phyloP scores from a whole-genome alignment of 2,888 invertebrate species.

The Erebia ligea region DNA sequence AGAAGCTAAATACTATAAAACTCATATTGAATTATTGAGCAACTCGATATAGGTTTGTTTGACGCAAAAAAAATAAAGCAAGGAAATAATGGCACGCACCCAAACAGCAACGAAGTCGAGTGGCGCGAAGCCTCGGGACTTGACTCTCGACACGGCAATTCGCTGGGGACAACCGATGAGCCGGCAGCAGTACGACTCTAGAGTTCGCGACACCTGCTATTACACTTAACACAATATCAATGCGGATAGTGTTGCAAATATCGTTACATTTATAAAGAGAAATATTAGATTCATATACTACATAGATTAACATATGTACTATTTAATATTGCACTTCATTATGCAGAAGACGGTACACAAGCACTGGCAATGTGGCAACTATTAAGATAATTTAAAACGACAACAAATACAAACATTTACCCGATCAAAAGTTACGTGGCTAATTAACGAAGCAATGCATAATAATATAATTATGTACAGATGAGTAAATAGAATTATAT shows the following conservation, averaged over 20 bases:
- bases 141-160: conserved; percentile 41
- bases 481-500: neutral
- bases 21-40: conserved; percentile 33
- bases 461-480: neutral
- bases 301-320: neutral
- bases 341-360: conserved; percentile 5
- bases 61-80: conserved; percentile 52
- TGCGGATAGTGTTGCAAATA: neutral
- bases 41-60: conserved; percentile 44
- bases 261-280: neutral
- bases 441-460: neutral
- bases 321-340: conserved; percentile 14
- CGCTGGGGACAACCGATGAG: conserved; percentile 33
- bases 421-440: neutral
- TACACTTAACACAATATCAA: conserved; percentile 31
- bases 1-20: conserved; percentile 6
- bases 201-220: conserved; percentile 40
- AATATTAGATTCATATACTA: conserved; percentile 1
- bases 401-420: conserved; percentile 6
- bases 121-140: conserved; percentile 40
- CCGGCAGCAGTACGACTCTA: conserved; percentile 35
- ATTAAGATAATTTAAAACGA: conserved; percentile 13
- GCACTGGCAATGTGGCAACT: neutral
- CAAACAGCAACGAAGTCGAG: conserved; percentile 50
- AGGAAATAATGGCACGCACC: conserved; percentile 59